These are phyloP conservation scores for Maconellicoccus hirsutus DNA, from an alignment of 1,140 invertebrate genomes.

Conservation along the genomic window DNA sequence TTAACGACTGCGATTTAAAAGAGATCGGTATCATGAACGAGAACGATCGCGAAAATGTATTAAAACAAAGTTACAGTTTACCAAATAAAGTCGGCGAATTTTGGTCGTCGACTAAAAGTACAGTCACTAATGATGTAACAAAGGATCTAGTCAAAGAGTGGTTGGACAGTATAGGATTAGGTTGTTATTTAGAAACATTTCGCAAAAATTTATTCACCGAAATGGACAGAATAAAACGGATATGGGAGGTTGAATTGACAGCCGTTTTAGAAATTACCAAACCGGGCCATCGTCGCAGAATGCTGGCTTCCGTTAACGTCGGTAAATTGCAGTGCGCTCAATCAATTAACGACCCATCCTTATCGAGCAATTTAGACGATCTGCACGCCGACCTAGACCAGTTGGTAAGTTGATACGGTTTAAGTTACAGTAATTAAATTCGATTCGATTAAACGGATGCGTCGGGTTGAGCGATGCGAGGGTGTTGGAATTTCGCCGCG, in stretches of 20 bases:
- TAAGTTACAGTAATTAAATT: no score
- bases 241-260: slow-evolving; percentile 91
- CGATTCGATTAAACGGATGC: no score
- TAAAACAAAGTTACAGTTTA: slow-evolving; percentile 44
- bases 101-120: slow-evolving; percentile 32
- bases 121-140: slow-evolving; percentile 26
- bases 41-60: slow-evolving; percentile 59
- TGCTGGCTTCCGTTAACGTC: slow-evolving; percentile 68
- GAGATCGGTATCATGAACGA: slow-evolving; percentile 72
- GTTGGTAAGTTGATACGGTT: slow-evolving; percentile 42
- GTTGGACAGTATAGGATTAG: slow-evolving; percentile 58
- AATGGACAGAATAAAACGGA: slow-evolving; percentile 72
- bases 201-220: slow-evolving; percentile 80
- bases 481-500: no score
- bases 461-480: no score
- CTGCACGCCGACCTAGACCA: slow-evolving; percentile 59
- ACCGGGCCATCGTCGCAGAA: slow-evolving; percentile 77
- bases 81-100: slow-evolving; percentile 40
- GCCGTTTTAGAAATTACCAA: slow-evolving; percentile 84
- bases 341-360: slow-evolving; percentile 33
- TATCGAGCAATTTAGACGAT: slow-evolving; percentile 53
- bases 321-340: slow-evolving; percentile 25
- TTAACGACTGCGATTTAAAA: slow-evolving; percentile 71
- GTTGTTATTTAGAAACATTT: slow-evolving; percentile 62
- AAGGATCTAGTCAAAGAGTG: slow-evolving; percentile 53